Conservation (phyloP, 2,888 invertebrate species). For the Thera britannica region DNA sequence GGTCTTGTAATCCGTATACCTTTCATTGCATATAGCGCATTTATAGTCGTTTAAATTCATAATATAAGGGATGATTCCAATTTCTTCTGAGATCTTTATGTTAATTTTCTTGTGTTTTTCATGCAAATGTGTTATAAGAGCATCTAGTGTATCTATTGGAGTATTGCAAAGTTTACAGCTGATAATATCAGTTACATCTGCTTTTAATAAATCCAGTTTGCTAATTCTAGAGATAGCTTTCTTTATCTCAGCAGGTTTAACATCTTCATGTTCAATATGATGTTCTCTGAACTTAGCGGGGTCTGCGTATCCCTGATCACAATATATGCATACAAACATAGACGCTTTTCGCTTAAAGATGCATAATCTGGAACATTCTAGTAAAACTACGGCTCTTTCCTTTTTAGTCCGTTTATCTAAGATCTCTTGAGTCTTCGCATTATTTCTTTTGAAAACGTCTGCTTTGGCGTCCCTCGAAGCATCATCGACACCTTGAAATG, state of each 20-base stretch:
- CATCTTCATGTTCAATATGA: constrained; percentile 3
- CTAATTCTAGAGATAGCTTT: not conserved
- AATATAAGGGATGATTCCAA: constrained; percentile 30
- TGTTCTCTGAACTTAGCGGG: constrained; percentile 16
- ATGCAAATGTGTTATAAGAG: constrained; percentile 23
- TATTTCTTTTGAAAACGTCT: constrained; percentile 22
- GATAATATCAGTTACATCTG: constrained; percentile 24
- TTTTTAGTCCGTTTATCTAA: constrained; percentile 54
- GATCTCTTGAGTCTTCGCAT: constrained; percentile 15
- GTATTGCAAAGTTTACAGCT: constrained; percentile 25
- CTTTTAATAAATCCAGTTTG: constrained; percentile 18
- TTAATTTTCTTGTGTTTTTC: constrained; percentile 23
- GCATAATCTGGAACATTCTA: constrained; percentile 16
- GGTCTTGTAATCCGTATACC: constrained; percentile 26
- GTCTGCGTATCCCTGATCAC: constrained; percentile 48
- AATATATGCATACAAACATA: constrained; percentile 47
- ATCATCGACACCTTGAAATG: constrained; percentile 68
- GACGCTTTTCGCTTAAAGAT: constrained; percentile 3
- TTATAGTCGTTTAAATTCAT: constrained; percentile 9
- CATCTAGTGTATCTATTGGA: constrained; percentile 6
- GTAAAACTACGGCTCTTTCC: constrained; percentile 49
- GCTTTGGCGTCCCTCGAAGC: constrained; percentile 31
- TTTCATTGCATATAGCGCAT: constrained; percentile 23
- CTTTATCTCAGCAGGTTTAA: constrained; percentile 8
- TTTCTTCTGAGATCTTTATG: not conserved